phyloP scores from a whole-genome alignment of 2,797 vertebrate genomes.

The Etheostoma perlongum region DNA sequence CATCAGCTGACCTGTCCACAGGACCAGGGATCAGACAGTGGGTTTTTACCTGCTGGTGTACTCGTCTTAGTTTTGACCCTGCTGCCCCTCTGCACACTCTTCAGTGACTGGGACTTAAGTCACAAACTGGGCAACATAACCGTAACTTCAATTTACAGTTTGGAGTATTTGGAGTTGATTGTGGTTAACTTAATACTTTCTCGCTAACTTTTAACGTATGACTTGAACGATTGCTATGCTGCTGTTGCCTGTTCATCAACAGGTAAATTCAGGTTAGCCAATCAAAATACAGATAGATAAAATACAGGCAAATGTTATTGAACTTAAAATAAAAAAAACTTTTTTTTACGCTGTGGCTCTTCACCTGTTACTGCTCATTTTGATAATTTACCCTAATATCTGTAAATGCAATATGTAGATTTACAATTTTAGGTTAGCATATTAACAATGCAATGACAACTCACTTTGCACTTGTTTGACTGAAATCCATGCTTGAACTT shows the following conservation, averaged over 20 bases:
- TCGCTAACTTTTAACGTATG: background rate
- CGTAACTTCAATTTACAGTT: background rate
- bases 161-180: background rate
- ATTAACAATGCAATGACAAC: background rate
- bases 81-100: conserved; percentile 35
- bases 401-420: no score
- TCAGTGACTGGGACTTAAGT: conserved; percentile 57
- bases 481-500: background rate
- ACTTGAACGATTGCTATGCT: background rate
- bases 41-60: conserved; percentile 33
- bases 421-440: no score
- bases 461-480: background rate
- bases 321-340: no score
- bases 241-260: background rate
- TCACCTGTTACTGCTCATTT: no score
- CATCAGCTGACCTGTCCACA: conserved; percentile 15
- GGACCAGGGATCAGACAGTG: conserved; percentile 42
- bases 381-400: no score
- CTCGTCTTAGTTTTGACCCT: conserved; percentile 41
- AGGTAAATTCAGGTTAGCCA: background rate
- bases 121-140: conserved; percentile 4
- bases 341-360: no score
- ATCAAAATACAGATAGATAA: background rate
- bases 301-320: no score
- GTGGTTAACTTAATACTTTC: background rate